phyloP scores from a whole-genome alignment of 2,888 invertebrate genomes.

The Tetragnatha montana region DNA sequence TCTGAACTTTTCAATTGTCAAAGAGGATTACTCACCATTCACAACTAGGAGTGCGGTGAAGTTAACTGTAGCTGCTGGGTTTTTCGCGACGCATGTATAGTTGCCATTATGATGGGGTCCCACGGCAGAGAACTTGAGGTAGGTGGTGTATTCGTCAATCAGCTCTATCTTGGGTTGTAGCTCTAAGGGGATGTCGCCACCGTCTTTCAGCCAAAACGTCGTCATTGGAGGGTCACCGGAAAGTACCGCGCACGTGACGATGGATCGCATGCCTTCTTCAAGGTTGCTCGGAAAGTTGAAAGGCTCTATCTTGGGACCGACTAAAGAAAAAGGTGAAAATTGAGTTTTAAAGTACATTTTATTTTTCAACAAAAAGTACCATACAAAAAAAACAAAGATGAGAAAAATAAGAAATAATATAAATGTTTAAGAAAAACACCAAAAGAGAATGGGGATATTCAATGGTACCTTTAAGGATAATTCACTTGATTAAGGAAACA shows the following conservation, averaged over 20 bases:
- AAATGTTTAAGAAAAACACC: neutral
- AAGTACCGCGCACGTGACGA: slow-evolving; percentile 72
- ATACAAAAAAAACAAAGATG: no score
- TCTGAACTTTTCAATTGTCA: no score
- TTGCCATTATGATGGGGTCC: slow-evolving; percentile 72
- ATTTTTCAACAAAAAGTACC: neutral
- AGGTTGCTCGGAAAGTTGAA: slow-evolving; percentile 72
- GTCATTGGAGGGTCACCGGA: slow-evolving; percentile 73
- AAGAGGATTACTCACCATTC: slow-evolving; percentile 71
- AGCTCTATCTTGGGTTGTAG: slow-evolving; percentile 68
- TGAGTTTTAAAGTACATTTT: neutral
- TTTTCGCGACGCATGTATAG: slow-evolving; percentile 73
- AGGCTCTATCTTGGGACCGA: slow-evolving; percentile 72
- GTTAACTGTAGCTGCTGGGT: slow-evolving; percentile 72
- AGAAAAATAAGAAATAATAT: no score
- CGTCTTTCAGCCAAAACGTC: slow-evolving; percentile 76
- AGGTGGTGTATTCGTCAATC: slow-evolving; percentile 72
- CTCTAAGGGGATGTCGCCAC: slow-evolving; percentile 73
- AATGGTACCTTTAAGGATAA: no score
- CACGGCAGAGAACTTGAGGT: slow-evolving; percentile 71
- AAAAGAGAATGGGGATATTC: no score
- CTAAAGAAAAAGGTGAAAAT: slow-evolving; percentile 55
- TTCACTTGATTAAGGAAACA: no score
- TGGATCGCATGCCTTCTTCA: slow-evolving; percentile 73
- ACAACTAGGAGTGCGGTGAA: slow-evolving; percentile 72